These are phyloP conservation scores for Xanthia icteritia DNA, from an alignment of 2,888 invertebrate genomes.

Conservation along the genomic window DNA sequence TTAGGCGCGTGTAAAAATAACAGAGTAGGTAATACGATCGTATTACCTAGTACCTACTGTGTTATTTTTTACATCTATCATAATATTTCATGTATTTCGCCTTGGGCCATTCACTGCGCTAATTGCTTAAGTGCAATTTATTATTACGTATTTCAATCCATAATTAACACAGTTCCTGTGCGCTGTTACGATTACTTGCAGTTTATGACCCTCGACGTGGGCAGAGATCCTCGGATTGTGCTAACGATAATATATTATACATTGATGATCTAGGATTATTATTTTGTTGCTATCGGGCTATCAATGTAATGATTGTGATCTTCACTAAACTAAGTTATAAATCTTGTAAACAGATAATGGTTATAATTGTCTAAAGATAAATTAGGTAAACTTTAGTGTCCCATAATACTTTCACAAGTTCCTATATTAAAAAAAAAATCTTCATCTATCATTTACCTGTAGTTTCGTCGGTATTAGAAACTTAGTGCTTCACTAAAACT, in stretches of 20 bases:
- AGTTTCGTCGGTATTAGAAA: conserved; percentile 12
- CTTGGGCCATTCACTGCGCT: conserved; percentile 78
- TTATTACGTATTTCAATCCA: conserved; percentile 75
- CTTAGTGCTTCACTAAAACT: conserved; percentile 34
- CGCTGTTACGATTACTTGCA: conserved; percentile 71
- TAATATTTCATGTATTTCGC: conserved; percentile 67
- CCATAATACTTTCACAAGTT: conserved; percentile 10
- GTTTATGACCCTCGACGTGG: conserved; percentile 69
- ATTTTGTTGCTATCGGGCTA: conserved; percentile 2
- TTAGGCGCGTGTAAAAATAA: conserved; percentile 28
- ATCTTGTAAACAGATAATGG: conserved; percentile 26
- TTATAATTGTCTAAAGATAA: conserved; percentile 18
- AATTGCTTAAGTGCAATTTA: conserved; percentile 75
- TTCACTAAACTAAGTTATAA: conserved; percentile 20
- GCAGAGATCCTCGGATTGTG: conserved; percentile 8
- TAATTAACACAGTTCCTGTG: conserved; percentile 80
- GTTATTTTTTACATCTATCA: conserved; percentile 53
- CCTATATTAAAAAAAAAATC: no score
- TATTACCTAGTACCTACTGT: not conserved
- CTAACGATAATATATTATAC: not conserved
- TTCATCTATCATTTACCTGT: no score
- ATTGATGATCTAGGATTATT: conserved; percentile 2
- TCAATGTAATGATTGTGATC: conserved; percentile 34
- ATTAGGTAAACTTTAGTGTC: not conserved
- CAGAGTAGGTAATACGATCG: conserved; percentile 6